Conservation (phyloP, 2,113 vertebrate genomes). For the Gavialis gangeticus region DNA sequence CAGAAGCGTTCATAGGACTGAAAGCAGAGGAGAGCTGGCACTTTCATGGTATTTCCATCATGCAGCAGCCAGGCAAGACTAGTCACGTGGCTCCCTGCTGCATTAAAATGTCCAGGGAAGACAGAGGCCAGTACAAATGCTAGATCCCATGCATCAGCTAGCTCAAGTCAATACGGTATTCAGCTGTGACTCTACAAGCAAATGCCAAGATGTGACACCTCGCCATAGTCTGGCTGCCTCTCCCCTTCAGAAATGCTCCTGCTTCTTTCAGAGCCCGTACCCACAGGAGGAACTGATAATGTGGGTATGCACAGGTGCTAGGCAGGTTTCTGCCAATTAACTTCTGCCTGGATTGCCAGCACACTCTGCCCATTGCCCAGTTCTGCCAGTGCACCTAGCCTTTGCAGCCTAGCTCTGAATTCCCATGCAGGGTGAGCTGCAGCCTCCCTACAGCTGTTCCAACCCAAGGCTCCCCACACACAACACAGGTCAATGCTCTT, state of each 20-base stretch:
- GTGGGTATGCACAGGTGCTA: not conserved
- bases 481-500: not conserved
- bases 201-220: constrained; percentile 17
- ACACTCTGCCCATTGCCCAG: not conserved
- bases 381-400: not conserved
- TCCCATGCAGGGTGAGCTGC: not conserved
- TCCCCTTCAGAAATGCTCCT: not conserved
- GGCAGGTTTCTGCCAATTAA: not conserved
- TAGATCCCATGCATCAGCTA: not conserved
- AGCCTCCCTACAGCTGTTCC: not conserved
- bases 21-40: constrained; percentile 33
- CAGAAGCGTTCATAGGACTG: not conserved
- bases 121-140: constrained; percentile 24
- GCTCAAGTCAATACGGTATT: not conserved
- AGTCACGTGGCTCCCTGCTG: constrained; percentile 54
- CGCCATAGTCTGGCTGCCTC: constrained; percentile 31
- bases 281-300: constrained; percentile 15
- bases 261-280: not conserved
- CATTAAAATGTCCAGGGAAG: constrained; percentile 48
- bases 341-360: rapidly evolving
- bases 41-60: constrained; percentile 55
- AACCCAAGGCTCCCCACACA: not conserved
- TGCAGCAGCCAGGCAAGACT: not conserved
- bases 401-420: not conserved
- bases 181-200: constrained; percentile 20